Evolutionary conservation across 2,797 vertebrate genomes (phyloP), one percentile per base, ranked within the genome.

Genomic region (Percopsis omiscomaycus): DNA sequence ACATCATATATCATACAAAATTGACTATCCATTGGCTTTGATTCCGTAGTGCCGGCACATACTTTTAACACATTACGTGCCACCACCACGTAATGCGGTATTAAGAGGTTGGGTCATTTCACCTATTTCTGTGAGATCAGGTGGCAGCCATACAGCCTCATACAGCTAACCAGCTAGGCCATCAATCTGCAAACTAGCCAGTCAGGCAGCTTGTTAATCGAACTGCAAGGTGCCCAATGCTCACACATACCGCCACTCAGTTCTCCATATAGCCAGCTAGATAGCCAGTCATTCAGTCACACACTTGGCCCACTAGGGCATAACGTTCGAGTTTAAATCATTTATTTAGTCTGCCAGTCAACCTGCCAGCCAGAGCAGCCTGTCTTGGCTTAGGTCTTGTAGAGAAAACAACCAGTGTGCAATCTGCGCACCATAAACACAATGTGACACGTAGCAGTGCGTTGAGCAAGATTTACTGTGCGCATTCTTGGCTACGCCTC

Each of bases 381-480:
- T 56, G 63, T 63, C 67, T 74, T 75, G 78, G 78, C 77, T 74
- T 65, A 30, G 62, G 78, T 64, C 62, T 69, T 53, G 68, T 42
- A 30, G 61, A 81, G 79, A 85, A 81, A 78, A 84, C 68, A 85
- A 84, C 76, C 79, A 76, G 77, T 73, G 67, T 81, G 84, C 81
- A 86, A 84, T 86, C 79, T 87, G 83, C 78, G 86, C 76, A 64
- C 84, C 77, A 84, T 86, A 86, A 89, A 89, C 83, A 89, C 84
- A 84, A 88, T 79, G 68, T 85, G 81, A 86, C 81, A 84, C 83
- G 81, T 84, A 77, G 80, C 82, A 83, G 71, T 28, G 53, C 66
- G 81, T 74, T 81, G 74, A 80, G 77, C 55, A 55, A 84, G 81
- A 90, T 89, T 86, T 85, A 86, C 83, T 71, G 22, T 75, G 50